phyloP scores from a whole-genome alignment of 64 coral and sea anemone species.

The Montipora sp. region DNA sequence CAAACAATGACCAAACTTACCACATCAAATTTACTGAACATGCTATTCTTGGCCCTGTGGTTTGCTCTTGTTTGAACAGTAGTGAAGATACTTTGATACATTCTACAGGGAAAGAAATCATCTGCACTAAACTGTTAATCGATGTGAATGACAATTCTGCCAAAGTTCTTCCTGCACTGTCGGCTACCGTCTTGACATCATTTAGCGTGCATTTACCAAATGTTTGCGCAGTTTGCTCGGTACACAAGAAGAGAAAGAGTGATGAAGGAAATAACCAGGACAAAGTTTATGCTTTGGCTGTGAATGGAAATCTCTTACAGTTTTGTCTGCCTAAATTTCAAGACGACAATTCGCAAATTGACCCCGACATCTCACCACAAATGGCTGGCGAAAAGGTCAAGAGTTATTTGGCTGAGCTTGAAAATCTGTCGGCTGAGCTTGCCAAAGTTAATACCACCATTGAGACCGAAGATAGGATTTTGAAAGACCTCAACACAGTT shows the following conservation, averaged over 20 bases:
- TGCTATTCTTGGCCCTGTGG: slow-evolving; percentile 32
- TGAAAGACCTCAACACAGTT: slow-evolving; percentile 20
- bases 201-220: slow-evolving; percentile 9
- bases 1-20: not conserved
- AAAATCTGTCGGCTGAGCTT: slow-evolving; percentile 25
- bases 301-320: slow-evolving; percentile 1
- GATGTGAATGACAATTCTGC: not conserved
- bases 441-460: not conserved
- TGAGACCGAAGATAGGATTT: not conserved
- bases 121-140: not conserved
- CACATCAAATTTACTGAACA: not conserved
- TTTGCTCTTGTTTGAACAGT: slow-evolving; percentile 35
- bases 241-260: slow-evolving; percentile 3
- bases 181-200: not conserved
- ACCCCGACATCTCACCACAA: slow-evolving; percentile 9
- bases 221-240: not conserved
- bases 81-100: slow-evolving; percentile 24
- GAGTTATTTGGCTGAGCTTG: slow-evolving; percentile 21
- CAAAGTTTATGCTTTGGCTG: slow-evolving; percentile 10
- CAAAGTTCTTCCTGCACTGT: not conserved
- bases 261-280: not conserved
- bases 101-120: slow-evolving; percentile 44
- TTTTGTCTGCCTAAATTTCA: slow-evolving; percentile 16
- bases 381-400: slow-evolving; percentile 37
- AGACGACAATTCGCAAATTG: not conserved